Conservation (phyloP, 2,888 invertebrate species). For the Eupithecia exiguata region DNA sequence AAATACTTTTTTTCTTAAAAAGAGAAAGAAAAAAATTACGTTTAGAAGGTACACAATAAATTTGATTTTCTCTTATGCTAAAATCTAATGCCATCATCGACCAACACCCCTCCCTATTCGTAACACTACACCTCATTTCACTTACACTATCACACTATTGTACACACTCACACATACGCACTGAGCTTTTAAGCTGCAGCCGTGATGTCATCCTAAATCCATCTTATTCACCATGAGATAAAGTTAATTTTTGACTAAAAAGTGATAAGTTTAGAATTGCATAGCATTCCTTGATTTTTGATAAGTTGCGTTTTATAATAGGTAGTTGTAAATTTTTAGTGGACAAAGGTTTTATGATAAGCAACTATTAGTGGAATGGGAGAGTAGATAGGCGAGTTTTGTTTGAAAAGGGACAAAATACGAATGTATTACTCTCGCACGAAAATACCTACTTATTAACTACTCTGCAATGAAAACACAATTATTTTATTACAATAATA, state of each 20-base stretch:
- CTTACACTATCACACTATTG: slow-evolving; percentile 45
- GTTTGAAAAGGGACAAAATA: background rate
- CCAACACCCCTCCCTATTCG: slow-evolving; percentile 28
- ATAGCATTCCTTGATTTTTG: slow-evolving; percentile 42
- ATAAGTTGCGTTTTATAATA: slow-evolving; percentile 39
- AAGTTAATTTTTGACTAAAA: slow-evolving; percentile 30
- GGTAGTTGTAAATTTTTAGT: slow-evolving; percentile 24
- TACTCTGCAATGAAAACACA: no score
- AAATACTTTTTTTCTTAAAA: no score
- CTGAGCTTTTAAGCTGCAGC: slow-evolving; percentile 54
- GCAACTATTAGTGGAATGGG: background rate
- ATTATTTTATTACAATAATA: no score
- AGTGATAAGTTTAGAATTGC: slow-evolving; percentile 31
- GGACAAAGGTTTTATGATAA: background rate
- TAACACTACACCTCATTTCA: slow-evolving; percentile 52
- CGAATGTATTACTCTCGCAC: no score
- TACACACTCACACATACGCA: slow-evolving; percentile 45
- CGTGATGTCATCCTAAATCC: slow-evolving; percentile 16
- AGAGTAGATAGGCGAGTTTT: background rate
- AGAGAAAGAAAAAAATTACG: no score
- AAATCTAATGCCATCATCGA: slow-evolving; percentile 24
- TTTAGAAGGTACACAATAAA: background rate
- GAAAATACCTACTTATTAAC: background rate
- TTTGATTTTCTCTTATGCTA: background rate
- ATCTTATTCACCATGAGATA: rapidly evolving